These are phyloP conservation scores for Cataglyphis rosenhaueri DNA, from an alignment of 2,888 invertebrate species.

Conservation along the genomic window DNA sequence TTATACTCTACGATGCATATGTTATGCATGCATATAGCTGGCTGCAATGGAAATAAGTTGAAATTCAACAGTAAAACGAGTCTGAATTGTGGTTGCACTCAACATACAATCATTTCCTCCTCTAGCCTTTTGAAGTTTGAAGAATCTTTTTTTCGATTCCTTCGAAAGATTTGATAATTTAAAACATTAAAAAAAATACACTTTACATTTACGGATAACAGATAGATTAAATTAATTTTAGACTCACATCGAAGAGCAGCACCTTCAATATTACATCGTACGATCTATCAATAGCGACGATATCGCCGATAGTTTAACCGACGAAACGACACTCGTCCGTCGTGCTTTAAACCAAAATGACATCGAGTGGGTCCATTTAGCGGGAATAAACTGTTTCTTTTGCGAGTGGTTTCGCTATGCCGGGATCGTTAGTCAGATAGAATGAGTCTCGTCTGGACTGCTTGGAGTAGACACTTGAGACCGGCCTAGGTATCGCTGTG, in stretches of 20 bases:
- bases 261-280: not conserved
- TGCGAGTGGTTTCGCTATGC: constrained; percentile 53
- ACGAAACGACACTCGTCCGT: not conserved
- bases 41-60: constrained; percentile 11
- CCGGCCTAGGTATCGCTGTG: constrained; percentile 41
- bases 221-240: not conserved
- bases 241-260: not conserved
- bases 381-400: constrained; percentile 72
- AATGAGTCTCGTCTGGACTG: constrained; percentile 56
- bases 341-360: constrained; percentile 57
- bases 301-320: constrained; percentile 20
- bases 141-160: not conserved
- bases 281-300: not conserved
- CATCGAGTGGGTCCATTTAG: constrained; percentile 65
- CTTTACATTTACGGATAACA: not conserved
- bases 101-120: not conserved
- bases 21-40: not conserved
- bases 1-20: constrained; percentile 11
- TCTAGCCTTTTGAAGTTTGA: not conserved
- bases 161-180: not conserved
- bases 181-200: not conserved
- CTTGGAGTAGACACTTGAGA: constrained; percentile 64
- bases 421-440: constrained; percentile 66
- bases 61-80: not conserved
- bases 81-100: not conserved